Conservation (phyloP, 1,140 invertebrate genomes). For the Diachasma alloeum region DNA sequence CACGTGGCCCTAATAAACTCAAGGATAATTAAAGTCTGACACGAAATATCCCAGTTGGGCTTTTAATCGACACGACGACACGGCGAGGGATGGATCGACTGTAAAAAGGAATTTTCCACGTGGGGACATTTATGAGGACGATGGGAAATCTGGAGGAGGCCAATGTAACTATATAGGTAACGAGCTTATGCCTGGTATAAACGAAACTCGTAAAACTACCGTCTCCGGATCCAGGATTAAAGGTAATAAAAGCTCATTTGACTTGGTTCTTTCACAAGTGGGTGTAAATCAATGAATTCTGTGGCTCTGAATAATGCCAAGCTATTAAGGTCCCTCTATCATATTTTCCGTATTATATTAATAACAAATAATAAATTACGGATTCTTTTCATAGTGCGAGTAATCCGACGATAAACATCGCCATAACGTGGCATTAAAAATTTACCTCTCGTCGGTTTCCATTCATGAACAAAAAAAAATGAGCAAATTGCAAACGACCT, state of each 20-base stretch:
- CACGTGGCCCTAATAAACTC: conserved; percentile 21
- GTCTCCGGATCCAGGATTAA: conserved; percentile 17
- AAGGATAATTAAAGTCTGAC: conserved; percentile 20
- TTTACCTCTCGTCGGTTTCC: not conserved
- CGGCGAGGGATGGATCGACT: not conserved
- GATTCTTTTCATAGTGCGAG: not conserved
- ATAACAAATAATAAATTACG: not conserved
- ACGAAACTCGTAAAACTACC: conserved; percentile 25
- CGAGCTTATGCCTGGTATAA: conserved; percentile 16
- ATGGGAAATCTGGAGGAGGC: conserved; percentile 29
- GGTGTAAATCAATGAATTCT: conserved; percentile 4
- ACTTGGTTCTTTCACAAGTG: not conserved
- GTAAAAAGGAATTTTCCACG: conserved; percentile 10
- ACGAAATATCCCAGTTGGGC: conserved; percentile 11
- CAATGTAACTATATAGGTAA: not conserved
- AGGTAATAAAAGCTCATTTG: conserved; percentile 24
- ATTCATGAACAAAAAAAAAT: not conserved
- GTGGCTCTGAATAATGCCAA: not conserved
- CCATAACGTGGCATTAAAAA: not conserved
- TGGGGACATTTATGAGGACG: conserved; percentile 26
- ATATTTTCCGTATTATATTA: not conserved
- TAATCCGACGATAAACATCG: not conserved
- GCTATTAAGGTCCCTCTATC: not conserved
- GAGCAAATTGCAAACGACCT: not conserved
- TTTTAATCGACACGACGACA: conserved; percentile 24